Evolutionary conservation across 2,888 invertebrate species (phyloP), one percentile per base, ranked within the genome.

Genomic region (Epiblema foenella): DNA sequence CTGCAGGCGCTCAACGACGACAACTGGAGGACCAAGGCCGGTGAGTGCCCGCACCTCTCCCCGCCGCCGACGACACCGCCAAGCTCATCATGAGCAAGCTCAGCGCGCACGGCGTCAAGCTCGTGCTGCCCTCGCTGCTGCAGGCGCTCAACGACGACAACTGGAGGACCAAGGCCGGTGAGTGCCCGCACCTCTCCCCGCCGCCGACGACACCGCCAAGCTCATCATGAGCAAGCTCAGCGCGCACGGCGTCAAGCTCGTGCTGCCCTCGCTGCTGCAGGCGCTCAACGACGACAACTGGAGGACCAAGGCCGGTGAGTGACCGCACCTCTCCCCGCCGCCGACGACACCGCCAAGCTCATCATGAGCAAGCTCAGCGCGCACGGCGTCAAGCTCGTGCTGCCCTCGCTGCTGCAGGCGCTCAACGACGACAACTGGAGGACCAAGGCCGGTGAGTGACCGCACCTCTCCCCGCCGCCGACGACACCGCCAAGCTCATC

Each of bases 361-460:
- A 98, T 99, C 77, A 98, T 98, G 97, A 97, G 97, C 82, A 97
- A 98, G 87, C 94, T 99, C 72, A 98, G 98, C 70, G 98, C 98
- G 74, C 99, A 99, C 91, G 99, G 99, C 74, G 99, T 99, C 56
- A 99, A 99, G 92, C 94, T 99, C 54, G 98, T 99, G 69, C 94
- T 99, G 78, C 99, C 99, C 0, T 97, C 98, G 74, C 94, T 99
- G 75, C 93, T 99, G 74, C 96, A 97, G 79, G 99, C 99, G 42
- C 93, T 99, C 69, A 98, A 99, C 86, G 98, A 99, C 87, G 99
- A 99, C 90, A 98, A 99, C 17, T 99, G 99, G 99, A 94, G 99
- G 83, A 99, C 99, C 0, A 99, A 99, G 91, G 98, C 98, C 9
- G 98, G 96, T 95, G 65, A 60, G 87, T 76, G 37, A n/a, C n/a